These are phyloP conservation scores for Rhincodon typus DNA, from an alignment of 2,797 vertebrate species.

Conservation along the genomic window DNA sequence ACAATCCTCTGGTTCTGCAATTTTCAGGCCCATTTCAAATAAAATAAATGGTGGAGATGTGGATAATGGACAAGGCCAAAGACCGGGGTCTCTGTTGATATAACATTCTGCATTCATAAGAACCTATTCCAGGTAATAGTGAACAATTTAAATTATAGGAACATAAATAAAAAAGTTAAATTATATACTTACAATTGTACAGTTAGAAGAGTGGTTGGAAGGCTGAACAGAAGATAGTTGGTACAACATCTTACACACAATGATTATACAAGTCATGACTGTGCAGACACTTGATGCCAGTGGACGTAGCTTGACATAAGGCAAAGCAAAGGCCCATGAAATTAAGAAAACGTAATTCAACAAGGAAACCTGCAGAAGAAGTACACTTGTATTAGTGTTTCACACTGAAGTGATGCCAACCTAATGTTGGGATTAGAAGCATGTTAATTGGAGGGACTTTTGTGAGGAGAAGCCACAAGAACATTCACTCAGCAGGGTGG, in stretches of 20 bases:
- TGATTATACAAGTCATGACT: slow-evolving; percentile 93
- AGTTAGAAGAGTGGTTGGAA: slow-evolving; percentile 64
- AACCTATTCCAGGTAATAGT: not conserved
- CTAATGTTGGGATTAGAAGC: not conserved
- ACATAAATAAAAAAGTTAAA: not conserved
- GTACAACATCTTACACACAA: slow-evolving; percentile 97
- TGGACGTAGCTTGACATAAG: slow-evolving; percentile 81
- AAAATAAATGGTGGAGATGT: not conserved
- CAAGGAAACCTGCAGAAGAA: slow-evolving; percentile 77
- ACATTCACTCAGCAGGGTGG: not conserved
- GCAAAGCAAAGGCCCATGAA: slow-evolving; percentile 90
- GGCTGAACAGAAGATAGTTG: slow-evolving; percentile 80
- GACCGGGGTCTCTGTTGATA: not conserved
- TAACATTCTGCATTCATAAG: not conserved
- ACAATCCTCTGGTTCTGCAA: no score
- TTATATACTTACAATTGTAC: slow-evolving; percentile 65
- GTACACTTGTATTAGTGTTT: slow-evolving; percentile 38
- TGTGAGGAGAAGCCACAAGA: not conserved
- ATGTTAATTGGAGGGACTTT: not conserved
- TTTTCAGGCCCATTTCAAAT: not conserved
- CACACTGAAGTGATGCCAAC: not conserved
- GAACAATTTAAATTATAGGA: not conserved
- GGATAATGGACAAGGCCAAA: not conserved
- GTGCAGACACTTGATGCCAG: slow-evolving; percentile 86
- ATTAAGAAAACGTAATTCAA: slow-evolving; percentile 91